Percentiles rank a stretch among this genome's conserved stretches.
Conservation (phyloP, 2,113 vertebrate species). For the Heterochromis multidens region DNA sequence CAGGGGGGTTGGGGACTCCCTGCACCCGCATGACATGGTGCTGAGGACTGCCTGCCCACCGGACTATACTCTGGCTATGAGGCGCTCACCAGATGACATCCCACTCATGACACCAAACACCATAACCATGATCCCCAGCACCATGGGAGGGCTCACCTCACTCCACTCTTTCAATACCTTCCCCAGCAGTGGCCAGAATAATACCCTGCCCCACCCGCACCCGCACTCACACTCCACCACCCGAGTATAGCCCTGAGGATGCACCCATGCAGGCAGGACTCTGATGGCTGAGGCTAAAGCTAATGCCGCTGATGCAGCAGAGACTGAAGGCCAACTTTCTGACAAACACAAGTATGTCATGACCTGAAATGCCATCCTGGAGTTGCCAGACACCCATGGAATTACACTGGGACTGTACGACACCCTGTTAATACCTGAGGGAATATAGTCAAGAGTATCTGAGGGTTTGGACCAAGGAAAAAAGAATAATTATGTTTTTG, state of each 20-base stretch:
- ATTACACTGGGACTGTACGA: constrained; percentile 37
- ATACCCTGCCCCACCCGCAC: constrained; percentile 93
- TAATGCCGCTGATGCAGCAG: constrained; percentile 19
- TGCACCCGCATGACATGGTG: constrained; percentile 96
- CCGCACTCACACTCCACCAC: constrained; percentile 99
- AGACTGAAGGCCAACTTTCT: constrained; percentile 29
- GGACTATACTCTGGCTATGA: constrained; percentile 98
- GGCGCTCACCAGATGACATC: constrained; percentile 97
- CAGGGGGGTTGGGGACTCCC: constrained; percentile 77
- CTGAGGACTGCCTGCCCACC: constrained; percentile 97
- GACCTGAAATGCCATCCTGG: constrained; percentile 40
- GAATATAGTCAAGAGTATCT: constrained; percentile 52
- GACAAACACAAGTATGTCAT: constrained; percentile 27
- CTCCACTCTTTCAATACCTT: constrained; percentile 96
- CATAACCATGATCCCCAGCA: constrained; percentile 98
- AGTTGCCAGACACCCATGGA: constrained; percentile 37
- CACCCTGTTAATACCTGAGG: constrained; percentile 54
- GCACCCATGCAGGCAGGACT: constrained; percentile 35
- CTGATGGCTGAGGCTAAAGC: constrained; percentile 29
- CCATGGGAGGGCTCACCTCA: constrained; percentile 92
- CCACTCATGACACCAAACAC: constrained; percentile 99
- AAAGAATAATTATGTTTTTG: constrained; percentile 49
- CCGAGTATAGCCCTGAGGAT: constrained; percentile 91
- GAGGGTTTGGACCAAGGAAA: constrained; percentile 23
- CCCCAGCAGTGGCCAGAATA: constrained; percentile 96